Base-by-base conservation (phyloP, 2,113 vertebrate species). In the Aleadryas rufinucha region DNA sequence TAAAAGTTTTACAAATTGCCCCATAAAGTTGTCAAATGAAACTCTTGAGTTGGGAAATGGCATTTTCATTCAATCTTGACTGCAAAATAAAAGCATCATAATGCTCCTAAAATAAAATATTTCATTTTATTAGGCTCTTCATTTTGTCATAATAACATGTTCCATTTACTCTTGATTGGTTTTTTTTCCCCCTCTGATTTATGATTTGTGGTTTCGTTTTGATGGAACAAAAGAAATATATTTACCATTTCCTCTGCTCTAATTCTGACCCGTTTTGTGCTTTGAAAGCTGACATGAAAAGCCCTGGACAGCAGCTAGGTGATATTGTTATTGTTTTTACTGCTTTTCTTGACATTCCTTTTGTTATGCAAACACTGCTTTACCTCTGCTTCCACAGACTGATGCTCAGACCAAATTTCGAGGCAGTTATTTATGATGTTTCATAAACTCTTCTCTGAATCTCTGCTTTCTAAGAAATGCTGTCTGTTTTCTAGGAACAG, bases 241-340 rank as follows among this genome's bases (percentile, higher is more conserved):
- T 39, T 59, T 47, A 39, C 8, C 11, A n/a, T 82, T 83, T 91
- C 15, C 17, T 72, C 27, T 17, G 13, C 16, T 53, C 20, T 42
- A 24, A 53, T 37, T 65, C 27, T 52, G 31, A 9, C 16, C 44
- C 7, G 2, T 59, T 93, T 35, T 42, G 31, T 87, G 41, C 66
- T 80, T 45, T 80, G 49, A 60, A 60, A 78, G 5, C 20, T 77
- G 24, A 16, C 33, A 1, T 76, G 88, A 92, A 83, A 77, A 83
- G 59, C 82, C 21, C 26, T 1, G 5, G 16, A 49, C 78, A 82
- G 71, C 87, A 90, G 94, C 90, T 96, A 97, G 90, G 75, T 95
- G 95, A 82, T 94, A 88, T 96, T 90, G 30, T 79, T 83, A 94
- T 90, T 93, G 74, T 90, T 93, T 69, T 41, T 57, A 23, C 49